Percentiles rank a stretch among this genome's conserved stretches.
Evolutionary conservation across 2,888 invertebrate genomes (phyloP).

Genomic region (Xestia c-nigrum): DNA sequence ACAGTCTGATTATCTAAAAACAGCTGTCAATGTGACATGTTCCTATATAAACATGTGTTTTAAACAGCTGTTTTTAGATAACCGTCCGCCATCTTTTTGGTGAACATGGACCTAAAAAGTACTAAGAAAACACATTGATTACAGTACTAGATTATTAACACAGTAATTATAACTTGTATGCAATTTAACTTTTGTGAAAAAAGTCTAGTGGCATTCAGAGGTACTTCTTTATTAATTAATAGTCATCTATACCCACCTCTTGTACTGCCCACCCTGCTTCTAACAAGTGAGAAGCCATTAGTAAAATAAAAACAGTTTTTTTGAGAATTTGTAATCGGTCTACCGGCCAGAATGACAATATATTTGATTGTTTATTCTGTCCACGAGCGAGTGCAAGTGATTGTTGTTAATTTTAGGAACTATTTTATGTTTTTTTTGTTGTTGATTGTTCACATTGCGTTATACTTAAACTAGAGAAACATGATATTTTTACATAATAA

Average conservation of each 20-base stretch:
- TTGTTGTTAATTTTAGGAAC: constrained; percentile 58
- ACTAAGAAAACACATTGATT: too few species aligned
- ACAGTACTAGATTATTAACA: too few species aligned
- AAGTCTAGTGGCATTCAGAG: too few species aligned
- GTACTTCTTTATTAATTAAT: neutral
- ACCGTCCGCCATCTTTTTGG: too few species aligned
- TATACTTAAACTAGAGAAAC: constrained; percentile 7
- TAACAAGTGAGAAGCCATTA: constrained; percentile 46
- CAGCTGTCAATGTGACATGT: too few species aligned
- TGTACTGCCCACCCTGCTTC: constrained; percentile 39
- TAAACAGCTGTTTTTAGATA: too few species aligned
- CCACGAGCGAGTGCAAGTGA: constrained; percentile 11
- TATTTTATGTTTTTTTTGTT: constrained; percentile 35
- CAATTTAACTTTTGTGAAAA: too few species aligned
- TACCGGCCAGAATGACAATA: constrained; percentile 42
- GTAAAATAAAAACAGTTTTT: constrained; percentile 57
- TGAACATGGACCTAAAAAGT: too few species aligned
- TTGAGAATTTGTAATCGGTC: constrained; percentile 51
- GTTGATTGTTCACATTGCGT: constrained; percentile 16
- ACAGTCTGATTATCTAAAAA: too few species aligned
- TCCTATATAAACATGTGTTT: too few species aligned
- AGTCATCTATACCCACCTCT: constrained; percentile 15
- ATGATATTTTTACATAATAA: neutral
- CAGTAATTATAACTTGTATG: too few species aligned
- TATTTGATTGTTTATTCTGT: constrained; percentile 35